Evolutionary conservation across 2,888 invertebrate genomes (phyloP), one percentile per base, ranked within the genome.

Genomic region (Penaeus monodon): DNA sequence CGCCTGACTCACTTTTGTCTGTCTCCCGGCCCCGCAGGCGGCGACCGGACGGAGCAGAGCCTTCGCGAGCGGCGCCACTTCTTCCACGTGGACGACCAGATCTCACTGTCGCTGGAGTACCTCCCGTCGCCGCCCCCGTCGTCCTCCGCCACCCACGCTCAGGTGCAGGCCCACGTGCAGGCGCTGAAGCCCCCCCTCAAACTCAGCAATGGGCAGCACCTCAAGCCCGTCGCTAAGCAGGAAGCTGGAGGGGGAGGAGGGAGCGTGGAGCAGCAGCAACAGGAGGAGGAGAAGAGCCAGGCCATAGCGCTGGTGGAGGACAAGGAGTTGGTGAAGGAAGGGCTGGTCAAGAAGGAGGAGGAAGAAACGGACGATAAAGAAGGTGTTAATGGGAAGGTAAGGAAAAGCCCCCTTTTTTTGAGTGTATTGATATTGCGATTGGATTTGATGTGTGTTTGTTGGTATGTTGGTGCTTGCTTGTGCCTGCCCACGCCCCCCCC

Each of bases 1-100:
- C 0, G 1, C 57, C 57, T 17, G 1, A 49, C 57, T 14, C 12
- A 33, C 7, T 2, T 4, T 14, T 27, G 20, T 24, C 22, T n/a
- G 44, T 66, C 14, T 17, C 64, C 24, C 44, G 24, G 66, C 77
- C 38, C 49, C 17, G 27, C 70, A 88, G 89, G 85, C 38, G 90
- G 90, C 22, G 90, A 90, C 78, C 87, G 80, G 78, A 90, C 88
- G 2, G 90, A 90, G 49, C 88, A 90, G 64, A 86, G 79, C 27
- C 79, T 90, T 77, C 65, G 84, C 24, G 90, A 90, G 66, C 73
- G 85, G 29, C 87, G 88, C 29, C 88, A 90, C 74, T 90, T 90
- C 87, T 90, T 90, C 84, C 88, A 90, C 81, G 90, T 88, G 57
- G 90, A 90, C 66, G 90, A 90, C 84, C 90, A 88, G 73, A 90